Conservation (phyloP, 1,140 invertebrate genomes). For the Calycopis cecrops region DNA sequence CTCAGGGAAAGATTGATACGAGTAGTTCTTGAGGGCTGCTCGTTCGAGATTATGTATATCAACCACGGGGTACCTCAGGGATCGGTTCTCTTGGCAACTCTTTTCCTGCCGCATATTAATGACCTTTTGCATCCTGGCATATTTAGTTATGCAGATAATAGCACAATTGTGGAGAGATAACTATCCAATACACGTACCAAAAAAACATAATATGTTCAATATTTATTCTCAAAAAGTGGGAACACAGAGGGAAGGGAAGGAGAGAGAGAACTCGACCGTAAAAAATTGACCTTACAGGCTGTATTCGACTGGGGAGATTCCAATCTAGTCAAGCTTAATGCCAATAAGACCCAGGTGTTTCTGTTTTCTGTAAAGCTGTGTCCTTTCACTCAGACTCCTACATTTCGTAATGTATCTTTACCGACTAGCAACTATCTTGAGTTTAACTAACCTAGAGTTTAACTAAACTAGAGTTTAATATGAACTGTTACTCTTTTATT, state of each 20-base stretch:
- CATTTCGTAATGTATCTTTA: no score
- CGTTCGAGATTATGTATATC: not conserved
- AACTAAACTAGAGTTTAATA: no score
- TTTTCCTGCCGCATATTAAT: constrained; percentile 15
- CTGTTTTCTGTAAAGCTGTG: not conserved
- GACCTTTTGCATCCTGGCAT: constrained; percentile 7
- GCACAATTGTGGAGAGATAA: constrained; percentile 17
- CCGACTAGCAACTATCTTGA: no score
- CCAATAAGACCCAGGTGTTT: constrained; percentile 3
- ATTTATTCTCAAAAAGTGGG: no score
- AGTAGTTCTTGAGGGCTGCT: constrained; percentile 13
- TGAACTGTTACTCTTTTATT: no score
- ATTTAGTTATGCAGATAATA: constrained; percentile 18
- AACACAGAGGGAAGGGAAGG: no score
- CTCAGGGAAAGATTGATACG: constrained; percentile 14
- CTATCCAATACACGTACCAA: not conserved
- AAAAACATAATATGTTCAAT: no score
- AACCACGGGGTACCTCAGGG: constrained; percentile 17
- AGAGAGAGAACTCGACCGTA: no score
- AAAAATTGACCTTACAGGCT: no score
- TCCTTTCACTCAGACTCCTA: no score
- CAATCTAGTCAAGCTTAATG: constrained; percentile 7
- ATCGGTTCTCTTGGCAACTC: constrained; percentile 20
- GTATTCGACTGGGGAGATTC: constrained; percentile 1
- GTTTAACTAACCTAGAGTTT: no score